These are phyloP conservation scores for Anoplopoma fimbria DNA, from an alignment of 2,113 vertebrate genomes.

Conservation along the genomic window DNA sequence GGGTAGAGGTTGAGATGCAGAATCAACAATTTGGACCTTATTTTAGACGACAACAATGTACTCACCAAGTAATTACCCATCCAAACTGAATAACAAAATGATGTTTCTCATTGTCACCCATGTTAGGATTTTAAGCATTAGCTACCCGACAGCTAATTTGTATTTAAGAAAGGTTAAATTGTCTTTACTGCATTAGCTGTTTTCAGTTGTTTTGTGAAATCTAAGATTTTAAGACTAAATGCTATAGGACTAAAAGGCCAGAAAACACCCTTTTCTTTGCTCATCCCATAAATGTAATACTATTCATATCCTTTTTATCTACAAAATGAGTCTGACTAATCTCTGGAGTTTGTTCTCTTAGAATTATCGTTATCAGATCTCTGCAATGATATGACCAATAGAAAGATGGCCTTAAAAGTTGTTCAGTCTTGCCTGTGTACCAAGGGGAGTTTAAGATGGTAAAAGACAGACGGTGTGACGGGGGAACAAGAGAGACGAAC, in stretches of 20 bases:
- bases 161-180: too few relatives aligned
- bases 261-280: too few relatives aligned
- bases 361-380: not conserved
- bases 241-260: not conserved
- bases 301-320: not conserved
- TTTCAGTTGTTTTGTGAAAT: too few relatives aligned
- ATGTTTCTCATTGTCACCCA: not conserved
- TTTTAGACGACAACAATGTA: not conserved
- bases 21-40: too few relatives aligned
- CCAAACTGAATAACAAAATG: not conserved
- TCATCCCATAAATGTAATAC: not conserved
- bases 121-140: not conserved
- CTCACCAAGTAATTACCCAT: not conserved
- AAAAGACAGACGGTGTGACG: too few relatives aligned
- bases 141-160: too few relatives aligned
- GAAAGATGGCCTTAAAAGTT: not conserved
- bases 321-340: too few relatives aligned
- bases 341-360: too few relatives aligned
- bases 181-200: too few relatives aligned
- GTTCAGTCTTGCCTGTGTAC: not conserved
- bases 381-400: not conserved
- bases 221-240: too few relatives aligned
- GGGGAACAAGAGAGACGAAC: not conserved
- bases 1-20: not conserved
- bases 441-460: not conserved